phyloP scores from a whole-genome alignment of 2,888 invertebrate genomes.

The Drosophila putrida region DNA sequence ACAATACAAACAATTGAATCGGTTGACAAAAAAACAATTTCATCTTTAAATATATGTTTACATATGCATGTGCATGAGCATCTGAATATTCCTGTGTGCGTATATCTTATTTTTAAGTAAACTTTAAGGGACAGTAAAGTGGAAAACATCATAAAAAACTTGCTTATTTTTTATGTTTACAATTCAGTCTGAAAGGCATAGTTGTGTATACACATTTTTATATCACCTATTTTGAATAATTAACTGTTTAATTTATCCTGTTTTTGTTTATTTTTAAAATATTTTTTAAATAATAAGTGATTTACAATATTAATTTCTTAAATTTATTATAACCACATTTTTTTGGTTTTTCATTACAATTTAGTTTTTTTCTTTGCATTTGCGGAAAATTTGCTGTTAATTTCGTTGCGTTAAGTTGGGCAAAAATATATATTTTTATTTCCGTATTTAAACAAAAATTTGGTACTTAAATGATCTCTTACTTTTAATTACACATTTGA shows the following conservation, averaged over 20 bases:
- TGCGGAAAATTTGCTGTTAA: slow-evolving; percentile 73
- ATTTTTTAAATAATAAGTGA: slow-evolving; percentile 63
- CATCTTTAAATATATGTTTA: slow-evolving; percentile 40
- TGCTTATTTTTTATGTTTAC: slow-evolving; percentile 77
- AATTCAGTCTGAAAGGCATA: slow-evolving; percentile 81
- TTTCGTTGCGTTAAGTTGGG: slow-evolving; percentile 78
- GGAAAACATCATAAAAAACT: slow-evolving; percentile 78
- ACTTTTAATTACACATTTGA: slow-evolving; percentile 74
- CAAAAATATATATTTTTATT: slow-evolving; percentile 69
- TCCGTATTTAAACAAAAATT: slow-evolving; percentile 74
- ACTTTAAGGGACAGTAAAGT: slow-evolving; percentile 71
- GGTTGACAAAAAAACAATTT: slow-evolving; percentile 54
- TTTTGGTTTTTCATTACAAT: slow-evolving; percentile 48
- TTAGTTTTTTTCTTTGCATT: slow-evolving; percentile 50
- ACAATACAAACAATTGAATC: slow-evolving; percentile 72
- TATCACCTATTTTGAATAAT: slow-evolving; percentile 80
- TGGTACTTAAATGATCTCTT: slow-evolving; percentile 74
- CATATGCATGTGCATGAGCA: slow-evolving; percentile 58
- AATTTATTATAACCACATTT: slow-evolving; percentile 63
- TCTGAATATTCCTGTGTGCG: slow-evolving; percentile 68
- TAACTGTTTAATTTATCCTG: slow-evolving; percentile 68
- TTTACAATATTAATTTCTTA: slow-evolving; percentile 60
- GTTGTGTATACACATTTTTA: slow-evolving; percentile 77
- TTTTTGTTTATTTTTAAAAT: slow-evolving; percentile 59
- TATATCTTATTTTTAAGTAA: slow-evolving; percentile 67